Percentiles rank a stretch among this genome's conserved stretches.
phyloP scores from a whole-genome alignment of 2,797 vertebrate species.

The Xenentodon cancila region DNA sequence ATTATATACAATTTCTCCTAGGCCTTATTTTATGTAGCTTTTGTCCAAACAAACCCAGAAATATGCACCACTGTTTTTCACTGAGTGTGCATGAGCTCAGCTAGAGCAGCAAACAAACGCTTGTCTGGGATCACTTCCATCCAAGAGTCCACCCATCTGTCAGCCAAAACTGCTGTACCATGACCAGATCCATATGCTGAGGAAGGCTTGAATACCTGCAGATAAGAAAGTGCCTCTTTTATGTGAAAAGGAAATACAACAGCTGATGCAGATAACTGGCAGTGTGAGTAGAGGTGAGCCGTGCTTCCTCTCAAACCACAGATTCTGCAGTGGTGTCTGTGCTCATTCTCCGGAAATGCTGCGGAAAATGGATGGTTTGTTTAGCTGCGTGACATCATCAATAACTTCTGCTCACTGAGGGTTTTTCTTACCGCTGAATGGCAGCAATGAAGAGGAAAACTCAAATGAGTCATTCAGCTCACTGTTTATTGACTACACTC shows the following conservation, averaged over 20 bases:
- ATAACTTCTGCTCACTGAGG: conserved; percentile 8
- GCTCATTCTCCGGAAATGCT: conserved; percentile 15
- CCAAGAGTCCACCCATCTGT: conserved; percentile 25
- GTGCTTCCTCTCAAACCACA: conserved; percentile 44
- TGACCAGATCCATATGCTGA: conserved; percentile 66
- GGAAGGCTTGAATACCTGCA: conserved; percentile 61
- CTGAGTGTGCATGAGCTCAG: conserved; percentile 7
- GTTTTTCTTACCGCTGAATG: conserved; percentile 13
- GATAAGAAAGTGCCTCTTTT: conserved; percentile 50
- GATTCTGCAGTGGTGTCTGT: background rate
- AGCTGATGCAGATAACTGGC: conserved; percentile 20
- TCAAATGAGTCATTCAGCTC: conserved; percentile 31
- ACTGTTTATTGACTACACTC: conserved; percentile 12
- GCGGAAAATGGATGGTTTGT: conserved; percentile 11
- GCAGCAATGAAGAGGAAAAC: conserved; percentile 14
- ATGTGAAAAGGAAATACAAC: conserved; percentile 35
- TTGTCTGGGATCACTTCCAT: conserved; percentile 11
- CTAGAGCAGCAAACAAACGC: conserved; percentile 6
- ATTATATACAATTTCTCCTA: conserved; percentile 25
- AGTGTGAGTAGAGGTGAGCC: conserved; percentile 43
- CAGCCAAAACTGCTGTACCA: conserved; percentile 23
- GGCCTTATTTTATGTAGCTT: background rate
- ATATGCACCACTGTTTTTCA: background rate
- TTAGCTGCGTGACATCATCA: conserved; percentile 7
- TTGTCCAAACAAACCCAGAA: background rate